Conservation (phyloP, 2,888 invertebrate species). For the Corbicula japonica region DNA sequence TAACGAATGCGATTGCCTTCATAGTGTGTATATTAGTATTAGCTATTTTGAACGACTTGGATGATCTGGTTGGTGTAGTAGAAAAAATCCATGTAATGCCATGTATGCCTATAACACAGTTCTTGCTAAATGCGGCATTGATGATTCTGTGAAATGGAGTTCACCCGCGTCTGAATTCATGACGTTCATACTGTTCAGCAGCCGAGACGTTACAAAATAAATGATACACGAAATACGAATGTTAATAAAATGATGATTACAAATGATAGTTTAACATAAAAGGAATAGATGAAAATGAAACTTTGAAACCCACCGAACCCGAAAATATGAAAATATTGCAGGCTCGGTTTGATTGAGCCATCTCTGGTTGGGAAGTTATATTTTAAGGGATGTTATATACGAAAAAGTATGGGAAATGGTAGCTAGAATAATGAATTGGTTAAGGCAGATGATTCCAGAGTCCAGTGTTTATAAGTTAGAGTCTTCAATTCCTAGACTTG, state of each 20-base stretch:
- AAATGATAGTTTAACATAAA: background rate
- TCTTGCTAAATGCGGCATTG: constrained; percentile 5
- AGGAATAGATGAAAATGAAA: constrained; percentile 12
- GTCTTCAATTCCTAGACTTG: too few species aligned
- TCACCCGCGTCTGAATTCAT: background rate
- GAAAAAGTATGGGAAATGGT: constrained; percentile 31
- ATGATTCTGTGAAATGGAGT: background rate
- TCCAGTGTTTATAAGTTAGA: too few species aligned
- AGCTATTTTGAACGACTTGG: background rate
- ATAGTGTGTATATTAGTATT: background rate
- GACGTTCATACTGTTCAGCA: background rate
- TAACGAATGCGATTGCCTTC: background rate
- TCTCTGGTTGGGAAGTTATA: constrained; percentile 37
- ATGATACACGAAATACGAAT: background rate
- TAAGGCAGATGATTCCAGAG: constrained; percentile 3
- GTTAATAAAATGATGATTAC: background rate
- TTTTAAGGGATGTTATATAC: too few species aligned
- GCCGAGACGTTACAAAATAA: background rate
- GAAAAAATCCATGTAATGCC: background rate
- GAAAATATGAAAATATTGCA: too few species aligned
- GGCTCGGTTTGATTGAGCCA: constrained; percentile 11
- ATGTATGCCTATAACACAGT: background rate
- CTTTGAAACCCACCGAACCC: too few species aligned
- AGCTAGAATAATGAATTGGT: constrained; percentile 9
- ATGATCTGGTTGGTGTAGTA: constrained; percentile 1